Percentiles rank a stretch among this genome's conserved stretches.
Evolutionary conservation across 2,888 invertebrate species (phyloP).

Genomic region (Eupithecia dodoneata): DNA sequence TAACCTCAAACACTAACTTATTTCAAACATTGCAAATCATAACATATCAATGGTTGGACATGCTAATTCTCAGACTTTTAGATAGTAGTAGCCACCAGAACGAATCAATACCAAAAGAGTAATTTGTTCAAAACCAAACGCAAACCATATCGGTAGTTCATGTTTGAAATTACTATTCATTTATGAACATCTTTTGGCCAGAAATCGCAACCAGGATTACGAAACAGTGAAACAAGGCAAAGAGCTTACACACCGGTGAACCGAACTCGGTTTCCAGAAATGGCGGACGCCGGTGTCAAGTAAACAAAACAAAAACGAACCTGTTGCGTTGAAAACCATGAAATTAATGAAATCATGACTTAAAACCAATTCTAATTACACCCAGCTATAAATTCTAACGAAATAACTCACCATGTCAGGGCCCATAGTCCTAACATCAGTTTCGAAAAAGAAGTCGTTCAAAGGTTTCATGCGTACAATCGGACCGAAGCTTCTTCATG

Average conservation of each 20-base stretch:
- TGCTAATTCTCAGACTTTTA: not conserved
- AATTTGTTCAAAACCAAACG: not conserved
- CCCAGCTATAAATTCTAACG: constrained; percentile 53
- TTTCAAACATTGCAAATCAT: not conserved
- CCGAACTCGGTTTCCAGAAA: constrained; percentile 75
- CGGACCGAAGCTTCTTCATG: constrained; percentile 76
- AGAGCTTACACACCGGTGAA: constrained; percentile 68
- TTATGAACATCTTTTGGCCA: not conserved
- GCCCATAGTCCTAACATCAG: constrained; percentile 92
- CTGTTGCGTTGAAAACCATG: constrained; percentile 80
- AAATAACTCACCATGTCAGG: constrained; percentile 89
- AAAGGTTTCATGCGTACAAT: constrained; percentile 87
- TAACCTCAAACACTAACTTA: constrained; percentile 1
- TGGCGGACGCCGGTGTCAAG: constrained; percentile 86
- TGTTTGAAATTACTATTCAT: not conserved
- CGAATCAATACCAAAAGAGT: not conserved
- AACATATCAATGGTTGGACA: not conserved
- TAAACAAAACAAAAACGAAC: constrained; percentile 85
- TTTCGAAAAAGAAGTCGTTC: constrained; percentile 87
- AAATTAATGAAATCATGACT: constrained; percentile 72
- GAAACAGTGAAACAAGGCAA: constrained; percentile 24
- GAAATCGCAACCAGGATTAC: not conserved
- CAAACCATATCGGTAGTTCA: not conserved
- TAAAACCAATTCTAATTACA: constrained; percentile 62
- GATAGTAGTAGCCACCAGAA: not conserved